Conservation (phyloP, 2,797 vertebrate species). For the Varecia variegata region DNA sequence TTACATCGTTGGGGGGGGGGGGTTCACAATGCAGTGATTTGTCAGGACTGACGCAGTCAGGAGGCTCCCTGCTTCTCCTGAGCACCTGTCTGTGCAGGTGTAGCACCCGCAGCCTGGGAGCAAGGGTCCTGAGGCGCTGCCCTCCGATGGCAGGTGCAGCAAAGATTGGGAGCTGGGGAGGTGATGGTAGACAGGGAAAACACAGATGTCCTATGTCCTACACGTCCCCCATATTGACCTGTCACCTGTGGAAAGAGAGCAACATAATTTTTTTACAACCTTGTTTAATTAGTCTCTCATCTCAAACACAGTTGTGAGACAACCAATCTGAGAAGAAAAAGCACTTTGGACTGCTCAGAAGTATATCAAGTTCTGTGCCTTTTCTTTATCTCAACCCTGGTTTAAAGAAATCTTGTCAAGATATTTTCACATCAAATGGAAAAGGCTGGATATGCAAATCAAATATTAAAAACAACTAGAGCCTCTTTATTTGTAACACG, state of each 20-base stretch:
- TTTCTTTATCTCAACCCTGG: not conserved
- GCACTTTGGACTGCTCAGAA: not conserved
- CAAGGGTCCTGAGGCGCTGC: accelerated
- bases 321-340: not conserved
- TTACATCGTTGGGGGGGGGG: not conserved
- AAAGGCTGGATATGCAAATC: not conserved
- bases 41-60: not conserved
- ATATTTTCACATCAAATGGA: not conserved
- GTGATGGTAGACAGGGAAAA: too few species aligned
- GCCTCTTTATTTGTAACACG: not conserved
- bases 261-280: not conserved
- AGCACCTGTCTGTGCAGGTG: accelerated
- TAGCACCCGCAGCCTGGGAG: not conserved
- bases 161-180: accelerated
- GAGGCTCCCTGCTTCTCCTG: too few species aligned
- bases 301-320: not conserved
- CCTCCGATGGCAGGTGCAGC: not conserved
- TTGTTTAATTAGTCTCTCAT: not conserved
- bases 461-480: not conserved
- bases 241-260: not conserved
- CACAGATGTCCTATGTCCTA: accelerated
- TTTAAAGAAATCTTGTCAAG: not conserved
- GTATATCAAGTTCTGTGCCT: not conserved
- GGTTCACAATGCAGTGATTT: not conserved
- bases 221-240: accelerated